Base-by-base conservation (phyloP, 2,113 vertebrate species). In the Jaculus jaculus region DNA sequence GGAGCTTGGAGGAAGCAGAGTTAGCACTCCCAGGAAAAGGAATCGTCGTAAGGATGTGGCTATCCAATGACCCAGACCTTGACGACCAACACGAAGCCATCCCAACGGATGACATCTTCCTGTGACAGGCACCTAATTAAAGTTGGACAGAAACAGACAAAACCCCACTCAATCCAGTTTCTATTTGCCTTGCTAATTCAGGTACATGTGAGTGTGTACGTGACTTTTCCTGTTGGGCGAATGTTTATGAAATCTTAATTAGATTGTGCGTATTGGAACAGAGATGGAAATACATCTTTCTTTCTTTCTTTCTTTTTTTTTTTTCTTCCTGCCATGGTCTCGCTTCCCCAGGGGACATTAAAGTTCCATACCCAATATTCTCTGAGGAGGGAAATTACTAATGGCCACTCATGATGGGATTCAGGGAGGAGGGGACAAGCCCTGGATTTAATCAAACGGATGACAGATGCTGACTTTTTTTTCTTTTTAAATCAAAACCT, bases 161-260 rank as follows among this genome's bases (percentile, higher is more conserved):
- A 96, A 91, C 94, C 96, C 18, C 82, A 80, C 89, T 97, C 95
- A 37, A 95, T 96, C 90, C 80, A 93, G 95, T 77, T 21, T 51
- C 37, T 89, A 84, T 93, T 92, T 96, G 97, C 96, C 87, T 96
- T 95, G 90, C 90, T 98, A 93, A 96, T 86, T 92, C 1, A 5
- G 93, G 47, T 37, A 93, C 58, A 21, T 75, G 78, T 30, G 37
- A 37, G 87, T 80, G 82, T 90, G 82, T 63, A 63, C 30, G 2
- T 30, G 72, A 88, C 85, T 28, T 97, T 95, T 96, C 89, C 96
- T 95, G 92, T 92, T 21, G 84, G 92, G 92, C 9, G 77, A 86
- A 83, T 82, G 93, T 95, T 97, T 95, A 93, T 97, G 94, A 96
- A 97, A 89, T 92, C 97, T 97, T 98, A 97, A 97, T 98, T 96